Conservation (phyloP, 2,113 vertebrate species). For the Corvus moneduloides region DNA sequence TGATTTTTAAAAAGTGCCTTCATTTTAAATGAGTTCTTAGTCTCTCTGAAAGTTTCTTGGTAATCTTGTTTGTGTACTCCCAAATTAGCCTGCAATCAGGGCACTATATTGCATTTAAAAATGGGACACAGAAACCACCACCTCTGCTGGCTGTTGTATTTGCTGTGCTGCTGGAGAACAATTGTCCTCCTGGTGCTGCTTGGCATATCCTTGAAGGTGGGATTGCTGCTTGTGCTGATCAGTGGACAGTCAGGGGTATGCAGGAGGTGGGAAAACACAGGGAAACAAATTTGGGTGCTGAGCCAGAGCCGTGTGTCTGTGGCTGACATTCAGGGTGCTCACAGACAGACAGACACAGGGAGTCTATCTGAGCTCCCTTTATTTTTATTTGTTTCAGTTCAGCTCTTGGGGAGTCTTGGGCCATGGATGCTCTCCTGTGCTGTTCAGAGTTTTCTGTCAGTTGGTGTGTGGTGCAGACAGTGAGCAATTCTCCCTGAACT, state of each 20-base stretch:
- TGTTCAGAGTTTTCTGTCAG: neutral
- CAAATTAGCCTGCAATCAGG: neutral
- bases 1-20: neutral
- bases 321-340: neutral
- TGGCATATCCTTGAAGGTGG: neutral
- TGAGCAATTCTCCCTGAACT: neutral
- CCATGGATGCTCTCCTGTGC: neutral
- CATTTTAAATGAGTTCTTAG: neutral
- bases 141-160: neutral
- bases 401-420: neutral
- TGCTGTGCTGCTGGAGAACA: neutral
- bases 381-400: neutral
- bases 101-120: neutral
- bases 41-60: neutral
- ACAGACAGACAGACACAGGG: neutral
- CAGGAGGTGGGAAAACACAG: neutral
- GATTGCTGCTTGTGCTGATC: neutral
- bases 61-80: neutral
- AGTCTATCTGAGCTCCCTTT: neutral
- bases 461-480: neutral
- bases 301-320: neutral
- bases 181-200: neutral
- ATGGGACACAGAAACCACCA: neutral
- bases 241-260: neutral
- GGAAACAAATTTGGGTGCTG: neutral